Percentiles rank a stretch among this genome's conserved stretches.
phyloP scores from a whole-genome alignment of 2,888 invertebrate genomes.

The Polydrusus tereticollis region DNA sequence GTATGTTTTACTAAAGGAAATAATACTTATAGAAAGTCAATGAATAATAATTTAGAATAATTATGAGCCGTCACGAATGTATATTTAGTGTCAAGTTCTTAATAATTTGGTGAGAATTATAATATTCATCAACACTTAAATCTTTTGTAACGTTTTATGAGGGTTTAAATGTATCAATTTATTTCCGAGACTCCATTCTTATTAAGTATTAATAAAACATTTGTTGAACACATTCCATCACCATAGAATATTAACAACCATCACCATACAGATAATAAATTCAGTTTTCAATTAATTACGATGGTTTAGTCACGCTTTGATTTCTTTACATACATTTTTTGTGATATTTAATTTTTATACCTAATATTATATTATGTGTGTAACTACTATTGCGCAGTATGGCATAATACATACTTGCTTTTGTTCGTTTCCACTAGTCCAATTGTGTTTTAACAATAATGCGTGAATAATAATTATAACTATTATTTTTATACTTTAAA shows the following conservation, averaged over 20 bases:
- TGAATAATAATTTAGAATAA: constrained; percentile 7
- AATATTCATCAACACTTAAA: neutral
- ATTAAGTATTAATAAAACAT: neutral
- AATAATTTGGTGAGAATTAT: constrained; percentile 1
- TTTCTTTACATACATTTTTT: neutral
- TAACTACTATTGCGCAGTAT: neutral
- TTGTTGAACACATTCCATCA: neutral
- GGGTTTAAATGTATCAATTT: neutral
- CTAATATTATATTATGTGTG: too few relatives aligned
- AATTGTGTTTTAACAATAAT: too few relatives aligned
- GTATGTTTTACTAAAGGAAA: constrained; percentile 1
- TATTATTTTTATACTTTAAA: too few relatives aligned
- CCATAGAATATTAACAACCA: too few relatives aligned
- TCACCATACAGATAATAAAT: neutral
- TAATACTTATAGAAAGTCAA: neutral
- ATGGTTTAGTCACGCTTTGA: neutral
- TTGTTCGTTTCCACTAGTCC: too few relatives aligned
- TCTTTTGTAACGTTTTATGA: neutral
- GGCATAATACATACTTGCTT: neutral
- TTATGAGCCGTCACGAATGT: constrained; percentile 6
- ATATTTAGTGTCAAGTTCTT: constrained; percentile 8
- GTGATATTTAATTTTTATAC: neutral
- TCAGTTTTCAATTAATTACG: neutral
- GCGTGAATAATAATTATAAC: too few relatives aligned
- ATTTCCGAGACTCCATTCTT: neutral